Percentiles rank a stretch among this genome's conserved stretches.
These are phyloP conservation scores for Myotis davidii DNA, from an alignment of 2,113 vertebrate genomes.

Conservation along the genomic window DNA sequence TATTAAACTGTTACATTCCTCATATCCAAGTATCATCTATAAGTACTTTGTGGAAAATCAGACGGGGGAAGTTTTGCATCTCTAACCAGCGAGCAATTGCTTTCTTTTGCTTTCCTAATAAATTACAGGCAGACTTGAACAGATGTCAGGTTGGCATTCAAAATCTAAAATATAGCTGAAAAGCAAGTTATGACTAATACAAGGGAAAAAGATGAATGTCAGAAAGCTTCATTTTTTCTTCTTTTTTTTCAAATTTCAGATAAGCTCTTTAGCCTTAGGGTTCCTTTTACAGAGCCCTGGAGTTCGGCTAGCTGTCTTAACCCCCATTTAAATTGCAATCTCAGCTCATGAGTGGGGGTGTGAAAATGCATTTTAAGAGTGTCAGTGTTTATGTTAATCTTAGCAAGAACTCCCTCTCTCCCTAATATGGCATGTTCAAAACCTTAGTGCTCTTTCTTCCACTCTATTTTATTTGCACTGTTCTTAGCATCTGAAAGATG, in stretches of 20 bases:
- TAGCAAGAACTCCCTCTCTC: constrained; percentile 75
- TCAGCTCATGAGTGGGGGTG: constrained; percentile 78
- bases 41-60: constrained; percentile 61
- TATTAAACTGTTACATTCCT: constrained; percentile 73
- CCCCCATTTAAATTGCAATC: constrained; percentile 80
- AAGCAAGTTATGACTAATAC: constrained; percentile 89
- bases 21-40: constrained; percentile 41
- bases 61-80: constrained; percentile 64
- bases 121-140: constrained; percentile 85
- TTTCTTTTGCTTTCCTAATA: constrained; percentile 85
- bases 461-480: constrained; percentile 53
- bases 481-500: constrained; percentile 63
- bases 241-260: constrained; percentile 85
- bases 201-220: constrained; percentile 85
- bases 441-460: constrained; percentile 63
- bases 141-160: constrained; percentile 88
- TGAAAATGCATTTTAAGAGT: constrained; percentile 78
- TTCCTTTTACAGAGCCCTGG: constrained; percentile 78
- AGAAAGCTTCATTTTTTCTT: constrained; percentile 82
- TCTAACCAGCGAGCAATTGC: constrained; percentile 74
- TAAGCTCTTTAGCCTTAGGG: constrained; percentile 87
- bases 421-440: constrained; percentile 71
- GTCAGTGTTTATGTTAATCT: constrained; percentile 75
- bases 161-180: constrained; percentile 87
- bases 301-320: constrained; percentile 77